Evolutionary conservation across 2,797 vertebrate genomes (phyloP).

Genomic region (Notoglanidium macrostoma): DNA sequence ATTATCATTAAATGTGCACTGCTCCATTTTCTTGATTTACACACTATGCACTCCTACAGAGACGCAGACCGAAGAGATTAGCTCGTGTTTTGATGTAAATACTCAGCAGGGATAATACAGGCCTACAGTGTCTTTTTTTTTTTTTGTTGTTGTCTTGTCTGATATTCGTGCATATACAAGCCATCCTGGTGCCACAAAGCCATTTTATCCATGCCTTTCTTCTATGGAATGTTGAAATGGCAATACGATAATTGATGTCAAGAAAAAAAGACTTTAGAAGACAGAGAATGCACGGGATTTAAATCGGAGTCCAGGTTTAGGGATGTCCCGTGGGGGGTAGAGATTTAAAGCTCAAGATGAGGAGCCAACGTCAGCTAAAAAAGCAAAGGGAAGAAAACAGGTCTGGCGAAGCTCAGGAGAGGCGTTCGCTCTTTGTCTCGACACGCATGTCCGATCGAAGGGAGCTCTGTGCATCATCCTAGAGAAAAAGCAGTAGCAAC

Average conservation of each 20-base stretch:
- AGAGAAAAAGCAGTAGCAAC: slow-evolving; percentile 40
- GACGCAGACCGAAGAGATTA: slow-evolving; percentile 33
- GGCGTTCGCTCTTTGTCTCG: slow-evolving; percentile 23
- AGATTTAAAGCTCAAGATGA: slow-evolving; percentile 21
- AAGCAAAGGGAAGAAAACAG: neutral
- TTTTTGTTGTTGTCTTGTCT: slow-evolving; percentile 3
- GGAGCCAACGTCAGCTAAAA: slow-evolving; percentile 11
- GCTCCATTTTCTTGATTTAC: slow-evolving; percentile 62
- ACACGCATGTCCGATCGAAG: neutral
- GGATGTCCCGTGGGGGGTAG: slow-evolving; percentile 7
- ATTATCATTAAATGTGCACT: slow-evolving; percentile 63
- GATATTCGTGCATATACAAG: slow-evolving; percentile 24
- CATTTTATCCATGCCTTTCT: slow-evolving; percentile 57
- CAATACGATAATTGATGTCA: slow-evolving; percentile 49
- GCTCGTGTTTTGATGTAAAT: slow-evolving; percentile 38
- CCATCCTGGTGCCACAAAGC: slow-evolving; percentile 57
- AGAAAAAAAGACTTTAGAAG: slow-evolving; percentile 39
- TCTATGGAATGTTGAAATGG: slow-evolving; percentile 59
- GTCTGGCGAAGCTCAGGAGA: slow-evolving; percentile 23
- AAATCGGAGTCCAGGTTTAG: slow-evolving; percentile 38
- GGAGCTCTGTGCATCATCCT: slow-evolving; percentile 26
- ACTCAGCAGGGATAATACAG: slow-evolving; percentile 26
- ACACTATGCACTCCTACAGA: neutral
- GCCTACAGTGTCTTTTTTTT: neutral
- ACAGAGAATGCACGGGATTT: slow-evolving; percentile 35